Percentiles rank a stretch among this genome's conserved stretches.
phyloP scores from a whole-genome alignment of 1,140 invertebrate genomes.

The Aphaenogaster ashmeadi region DNA sequence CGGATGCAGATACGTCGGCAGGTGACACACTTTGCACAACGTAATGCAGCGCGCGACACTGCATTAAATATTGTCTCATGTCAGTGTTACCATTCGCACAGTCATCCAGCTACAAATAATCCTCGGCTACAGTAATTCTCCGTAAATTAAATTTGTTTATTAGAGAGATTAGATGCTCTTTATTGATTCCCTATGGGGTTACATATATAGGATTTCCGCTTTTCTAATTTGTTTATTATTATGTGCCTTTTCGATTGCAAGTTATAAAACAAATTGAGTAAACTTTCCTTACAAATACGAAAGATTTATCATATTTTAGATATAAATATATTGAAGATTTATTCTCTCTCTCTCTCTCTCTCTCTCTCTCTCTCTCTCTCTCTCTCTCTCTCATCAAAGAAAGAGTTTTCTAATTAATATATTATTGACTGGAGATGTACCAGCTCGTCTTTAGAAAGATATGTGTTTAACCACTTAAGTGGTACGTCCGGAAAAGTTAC shows the following conservation, averaged over 20 bases:
- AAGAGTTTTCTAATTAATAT: background rate
- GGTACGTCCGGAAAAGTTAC: too few species aligned
- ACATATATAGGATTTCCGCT: too few species aligned
- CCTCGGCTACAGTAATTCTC: background rate
- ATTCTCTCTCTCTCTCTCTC: too few species aligned
- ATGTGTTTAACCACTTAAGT: too few species aligned
- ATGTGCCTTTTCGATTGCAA: background rate
- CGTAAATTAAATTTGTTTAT: background rate
- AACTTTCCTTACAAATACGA: background rate
- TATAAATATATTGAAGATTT: too few species aligned
- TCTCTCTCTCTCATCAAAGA: background rate
- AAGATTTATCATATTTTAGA: background rate
- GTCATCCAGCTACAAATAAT: background rate
- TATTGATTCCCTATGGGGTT: too few species aligned
- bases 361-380: too few species aligned
- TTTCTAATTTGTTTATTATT: background rate
- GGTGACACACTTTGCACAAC: slow-evolving; percentile 30
- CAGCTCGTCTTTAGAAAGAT: background rate
- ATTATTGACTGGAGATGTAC: background rate
- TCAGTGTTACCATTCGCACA: background rate
- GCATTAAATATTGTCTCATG: background rate
- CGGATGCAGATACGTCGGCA: slow-evolving; percentile 25
- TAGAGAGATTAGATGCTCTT: background rate
- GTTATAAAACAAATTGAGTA: background rate
- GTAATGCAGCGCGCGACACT: background rate